Evolutionary conservation across 2,797 vertebrate genomes (phyloP).

Genomic region (Melanotaenia nigrans): DNA sequence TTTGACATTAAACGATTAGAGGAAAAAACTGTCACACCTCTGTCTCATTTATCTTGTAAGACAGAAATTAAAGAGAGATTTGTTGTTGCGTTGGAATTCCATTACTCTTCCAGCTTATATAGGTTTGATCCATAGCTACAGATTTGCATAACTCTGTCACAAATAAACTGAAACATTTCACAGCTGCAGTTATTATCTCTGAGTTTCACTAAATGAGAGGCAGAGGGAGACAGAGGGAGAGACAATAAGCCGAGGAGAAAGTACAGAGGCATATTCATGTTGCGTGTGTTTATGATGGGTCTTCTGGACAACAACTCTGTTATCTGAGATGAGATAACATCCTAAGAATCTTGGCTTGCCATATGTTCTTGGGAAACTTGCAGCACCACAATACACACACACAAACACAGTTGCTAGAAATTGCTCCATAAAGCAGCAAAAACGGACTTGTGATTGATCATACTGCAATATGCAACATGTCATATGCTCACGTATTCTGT

Average conservation of each 20-base stretch:
- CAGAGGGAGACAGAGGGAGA: not conserved
- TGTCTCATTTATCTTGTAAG: constrained; percentile 6
- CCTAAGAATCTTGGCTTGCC: constrained; percentile 54
- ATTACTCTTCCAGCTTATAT: not conserved
- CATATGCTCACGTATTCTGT: not conserved
- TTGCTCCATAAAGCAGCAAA: not conserved
- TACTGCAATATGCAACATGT: not conserved
- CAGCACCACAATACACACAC: constrained; percentile 39
- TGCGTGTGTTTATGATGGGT: constrained; percentile 67
- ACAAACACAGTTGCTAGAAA: not conserved
- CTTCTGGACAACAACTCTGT: constrained; percentile 64
- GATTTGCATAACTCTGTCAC: not conserved
- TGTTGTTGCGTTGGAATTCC: not conserved
- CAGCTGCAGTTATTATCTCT: constrained; percentile 28
- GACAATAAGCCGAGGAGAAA: constrained; percentile 3
- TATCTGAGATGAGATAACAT: constrained; percentile 74
- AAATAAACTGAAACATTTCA: not conserved
- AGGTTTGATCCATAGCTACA: not conserved
- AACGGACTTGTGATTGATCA: not conserved
- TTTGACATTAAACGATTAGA: constrained; percentile 39
- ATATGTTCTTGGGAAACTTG: constrained; percentile 50
- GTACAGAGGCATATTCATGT: constrained; percentile 42
- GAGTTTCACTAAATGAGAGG: constrained; percentile 8
- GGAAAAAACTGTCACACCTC: not conserved
- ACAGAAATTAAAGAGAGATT: constrained; percentile 4